Conservation (phyloP, 2,888 invertebrate species). For the Lithophane ornitopus region DNA sequence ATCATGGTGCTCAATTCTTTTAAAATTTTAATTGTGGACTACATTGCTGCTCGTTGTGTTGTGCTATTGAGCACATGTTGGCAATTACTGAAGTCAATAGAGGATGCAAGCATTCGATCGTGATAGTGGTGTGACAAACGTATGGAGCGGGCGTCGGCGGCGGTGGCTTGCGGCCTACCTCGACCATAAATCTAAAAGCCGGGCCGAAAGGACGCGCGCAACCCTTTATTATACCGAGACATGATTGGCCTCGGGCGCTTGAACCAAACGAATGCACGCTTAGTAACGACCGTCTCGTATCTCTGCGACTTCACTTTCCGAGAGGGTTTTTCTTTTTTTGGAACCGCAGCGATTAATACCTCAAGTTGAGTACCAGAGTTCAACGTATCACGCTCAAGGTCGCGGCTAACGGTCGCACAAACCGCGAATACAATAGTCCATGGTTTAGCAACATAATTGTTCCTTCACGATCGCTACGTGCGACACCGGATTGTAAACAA, state of each 20-base stretch:
- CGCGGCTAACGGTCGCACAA: slow-evolving; percentile 70
- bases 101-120: slow-evolving; percentile 74
- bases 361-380: slow-evolving; percentile 73
- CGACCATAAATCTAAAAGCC: slow-evolving; percentile 85
- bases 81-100: slow-evolving; percentile 77
- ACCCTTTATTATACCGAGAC: slow-evolving; percentile 89
- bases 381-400: slow-evolving; percentile 78
- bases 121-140: slow-evolving; percentile 87
- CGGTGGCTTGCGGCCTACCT: slow-evolving; percentile 76
- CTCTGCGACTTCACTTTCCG: slow-evolving; percentile 80
- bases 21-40: slow-evolving; percentile 69
- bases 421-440: slow-evolving; percentile 73
- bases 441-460: slow-evolving; percentile 76
- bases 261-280: slow-evolving; percentile 84
- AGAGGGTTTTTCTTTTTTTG: slow-evolving; percentile 75
- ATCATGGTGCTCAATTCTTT: slow-evolving; percentile 66
- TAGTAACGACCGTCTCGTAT: slow-evolving; percentile 83
- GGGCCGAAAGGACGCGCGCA: slow-evolving; percentile 83
- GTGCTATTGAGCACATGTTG: slow-evolving; percentile 71
- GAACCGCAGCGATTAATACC: slow-evolving; percentile 72
- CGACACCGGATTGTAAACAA: slow-evolving; percentile 80
- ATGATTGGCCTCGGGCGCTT: slow-evolving; percentile 89
- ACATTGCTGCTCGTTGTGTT: slow-evolving; percentile 22
- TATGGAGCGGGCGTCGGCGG: slow-evolving; percentile 79
- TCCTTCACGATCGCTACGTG: slow-evolving; percentile 72